These are phyloP conservation scores for Zosterops hypoxanthus DNA, from an alignment of 2,113 vertebrate genomes.

Conservation along the genomic window DNA sequence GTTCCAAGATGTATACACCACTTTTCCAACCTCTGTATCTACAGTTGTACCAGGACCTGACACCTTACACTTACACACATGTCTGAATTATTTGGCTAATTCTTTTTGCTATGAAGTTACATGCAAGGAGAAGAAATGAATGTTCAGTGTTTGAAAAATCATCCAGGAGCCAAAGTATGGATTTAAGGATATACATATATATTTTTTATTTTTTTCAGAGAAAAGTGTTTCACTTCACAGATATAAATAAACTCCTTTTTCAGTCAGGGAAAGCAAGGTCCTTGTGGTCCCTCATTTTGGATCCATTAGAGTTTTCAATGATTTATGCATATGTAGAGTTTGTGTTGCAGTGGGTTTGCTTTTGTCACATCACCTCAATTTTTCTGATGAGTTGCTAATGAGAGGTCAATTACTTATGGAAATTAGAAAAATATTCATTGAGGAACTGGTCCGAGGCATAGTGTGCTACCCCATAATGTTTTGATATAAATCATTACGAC, in stretches of 20 bases:
- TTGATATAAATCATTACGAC: slow-evolving; percentile 60
- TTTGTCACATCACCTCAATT: slow-evolving; percentile 68
- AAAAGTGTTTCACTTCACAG: neutral
- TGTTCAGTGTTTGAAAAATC: neutral
- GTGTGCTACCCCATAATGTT: slow-evolving; percentile 50
- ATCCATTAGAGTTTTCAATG: slow-evolving; percentile 56
- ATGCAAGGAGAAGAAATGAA: neutral
- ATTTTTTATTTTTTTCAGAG: neutral
- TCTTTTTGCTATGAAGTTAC: neutral
- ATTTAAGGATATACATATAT: neutral
- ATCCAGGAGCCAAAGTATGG: neutral
- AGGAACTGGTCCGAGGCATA: slow-evolving; percentile 48
- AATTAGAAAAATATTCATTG: slow-evolving; percentile 63
- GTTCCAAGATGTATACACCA: neutral
- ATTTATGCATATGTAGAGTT: slow-evolving; percentile 52
- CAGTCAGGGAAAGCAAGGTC: slow-evolving; percentile 40
- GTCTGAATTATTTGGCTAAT: neutral
- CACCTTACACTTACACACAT: fast-evolving
- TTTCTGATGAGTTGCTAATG: slow-evolving; percentile 73
- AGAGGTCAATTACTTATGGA: slow-evolving; percentile 74
- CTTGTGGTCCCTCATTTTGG: slow-evolving; percentile 45
- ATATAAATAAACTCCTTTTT: slow-evolving; percentile 16
- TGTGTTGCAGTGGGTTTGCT: slow-evolving; percentile 47
- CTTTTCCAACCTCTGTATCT: neutral
- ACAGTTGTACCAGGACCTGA: neutral